phyloP scores from a whole-genome alignment of 2,113 vertebrate species.

The Danionella cerebrum region DNA sequence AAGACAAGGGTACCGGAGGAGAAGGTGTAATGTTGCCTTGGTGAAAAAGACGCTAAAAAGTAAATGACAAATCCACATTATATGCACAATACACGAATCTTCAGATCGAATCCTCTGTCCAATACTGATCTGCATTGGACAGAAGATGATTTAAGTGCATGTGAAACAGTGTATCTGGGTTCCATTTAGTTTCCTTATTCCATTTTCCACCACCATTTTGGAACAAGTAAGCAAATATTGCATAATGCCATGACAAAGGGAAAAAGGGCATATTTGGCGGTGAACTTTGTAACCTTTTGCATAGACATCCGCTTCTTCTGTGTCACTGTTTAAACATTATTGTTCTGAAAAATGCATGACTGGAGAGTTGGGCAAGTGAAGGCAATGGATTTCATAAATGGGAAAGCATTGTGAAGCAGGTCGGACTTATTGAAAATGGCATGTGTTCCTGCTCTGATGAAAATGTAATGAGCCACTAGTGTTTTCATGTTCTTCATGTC shows the following conservation, averaged over 20 bases:
- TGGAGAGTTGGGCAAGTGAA: background rate
- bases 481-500: background rate
- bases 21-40: background rate
- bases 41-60: background rate
- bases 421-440: constrained; percentile 15
- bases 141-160: no score
- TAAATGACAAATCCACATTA: background rate
- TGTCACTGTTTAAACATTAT: constrained; percentile 4
- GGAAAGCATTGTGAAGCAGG: background rate
- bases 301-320: constrained; percentile 9
- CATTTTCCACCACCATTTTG: background rate
- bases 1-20: constrained; percentile 7
- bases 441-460: constrained; percentile 15
- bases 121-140: no score
- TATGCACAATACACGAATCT: background rate
- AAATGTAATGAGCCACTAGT: constrained; percentile 9
- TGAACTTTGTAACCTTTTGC: background rate
- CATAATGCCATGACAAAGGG: background rate
- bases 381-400: background rate
- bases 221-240: constrained; percentile 7
- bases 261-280: constrained; percentile 16
- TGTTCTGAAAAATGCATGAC: background rate
- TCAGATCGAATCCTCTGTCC: no score
- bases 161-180: no score
- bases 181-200: background rate